These are phyloP conservation scores for Neopelma chrysocephalum DNA, from an alignment of 2,797 vertebrate genomes.

Conservation along the genomic window DNA sequence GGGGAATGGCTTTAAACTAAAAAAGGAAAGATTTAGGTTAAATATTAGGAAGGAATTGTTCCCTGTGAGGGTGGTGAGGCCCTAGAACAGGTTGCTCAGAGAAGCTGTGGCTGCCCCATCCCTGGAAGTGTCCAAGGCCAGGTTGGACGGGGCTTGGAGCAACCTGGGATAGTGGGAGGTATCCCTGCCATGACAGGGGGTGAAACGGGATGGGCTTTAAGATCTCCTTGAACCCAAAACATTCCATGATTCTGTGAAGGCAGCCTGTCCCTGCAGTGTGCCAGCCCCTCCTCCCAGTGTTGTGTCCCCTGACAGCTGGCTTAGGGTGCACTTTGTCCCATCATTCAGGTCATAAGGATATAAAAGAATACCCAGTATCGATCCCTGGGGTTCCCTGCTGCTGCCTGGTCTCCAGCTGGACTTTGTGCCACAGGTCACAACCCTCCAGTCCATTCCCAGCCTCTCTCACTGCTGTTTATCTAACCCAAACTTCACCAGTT, in stretches of 20 bases:
- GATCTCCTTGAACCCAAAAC: background rate
- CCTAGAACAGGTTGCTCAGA: background rate
- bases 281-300: background rate
- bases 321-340: background rate
- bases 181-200: background rate
- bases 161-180: background rate
- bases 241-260: background rate
- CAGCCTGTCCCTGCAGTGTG: background rate
- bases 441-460: background rate
- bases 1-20: background rate
- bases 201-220: background rate
- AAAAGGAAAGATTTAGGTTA: background rate
- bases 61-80: background rate
- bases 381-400: background rate
- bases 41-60: background rate
- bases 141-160: background rate
- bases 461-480: background rate
- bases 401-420: background rate
- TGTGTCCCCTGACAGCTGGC: background rate
- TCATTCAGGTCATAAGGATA: background rate
- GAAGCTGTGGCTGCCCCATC: background rate
- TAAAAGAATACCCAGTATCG: rapidly evolving
- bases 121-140: background rate
- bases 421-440: background rate
- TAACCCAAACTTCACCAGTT: background rate